Evolutionary conservation across 2,888 invertebrate species (phyloP).

Genomic region (Campopleginae sp.): DNA sequence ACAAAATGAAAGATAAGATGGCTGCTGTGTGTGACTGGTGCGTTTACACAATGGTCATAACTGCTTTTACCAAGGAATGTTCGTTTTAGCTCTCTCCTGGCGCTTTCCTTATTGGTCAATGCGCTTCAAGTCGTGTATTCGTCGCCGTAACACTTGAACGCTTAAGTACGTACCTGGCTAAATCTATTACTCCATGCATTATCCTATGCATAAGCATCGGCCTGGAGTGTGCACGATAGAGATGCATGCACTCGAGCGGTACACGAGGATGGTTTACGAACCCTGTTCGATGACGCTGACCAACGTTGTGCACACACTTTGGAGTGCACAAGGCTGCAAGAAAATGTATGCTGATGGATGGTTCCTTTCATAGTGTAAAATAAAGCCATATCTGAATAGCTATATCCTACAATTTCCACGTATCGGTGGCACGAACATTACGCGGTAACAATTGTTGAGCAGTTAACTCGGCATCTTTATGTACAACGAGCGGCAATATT

Average conservation of each 20-base stretch:
- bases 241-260: background rate
- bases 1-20: conserved; percentile 58
- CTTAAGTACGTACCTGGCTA: conserved; percentile 48
- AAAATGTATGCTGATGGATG: background rate
- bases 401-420: conserved; percentile 49
- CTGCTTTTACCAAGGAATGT: conserved; percentile 42
- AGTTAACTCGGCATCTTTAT: conserved; percentile 43
- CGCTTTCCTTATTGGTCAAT: conserved; percentile 34
- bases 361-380: conserved; percentile 29
- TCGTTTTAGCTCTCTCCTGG: conserved; percentile 16
- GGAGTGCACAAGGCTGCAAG: background rate
- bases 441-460: conserved; percentile 34
- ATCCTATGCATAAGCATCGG: conserved; percentile 30
- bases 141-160: conserved; percentile 52
- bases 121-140: conserved; percentile 47
- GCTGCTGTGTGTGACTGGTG: conserved; percentile 42
- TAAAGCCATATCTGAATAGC: conserved; percentile 16
- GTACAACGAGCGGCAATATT: conserved; percentile 45
- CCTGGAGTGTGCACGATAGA: background rate
- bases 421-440: conserved; percentile 39
- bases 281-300: conserved; percentile 40
- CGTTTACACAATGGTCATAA: conserved; percentile 42
- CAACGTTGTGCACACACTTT: conserved; percentile 13
- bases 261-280: background rate
- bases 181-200: conserved; percentile 33